A percentile compares a stretch with the other conserved stretches of the same genome.
Evolutionary conservation across 2,797 vertebrate genomes (phyloP).

Genomic region (Rallus crepitans): DNA sequence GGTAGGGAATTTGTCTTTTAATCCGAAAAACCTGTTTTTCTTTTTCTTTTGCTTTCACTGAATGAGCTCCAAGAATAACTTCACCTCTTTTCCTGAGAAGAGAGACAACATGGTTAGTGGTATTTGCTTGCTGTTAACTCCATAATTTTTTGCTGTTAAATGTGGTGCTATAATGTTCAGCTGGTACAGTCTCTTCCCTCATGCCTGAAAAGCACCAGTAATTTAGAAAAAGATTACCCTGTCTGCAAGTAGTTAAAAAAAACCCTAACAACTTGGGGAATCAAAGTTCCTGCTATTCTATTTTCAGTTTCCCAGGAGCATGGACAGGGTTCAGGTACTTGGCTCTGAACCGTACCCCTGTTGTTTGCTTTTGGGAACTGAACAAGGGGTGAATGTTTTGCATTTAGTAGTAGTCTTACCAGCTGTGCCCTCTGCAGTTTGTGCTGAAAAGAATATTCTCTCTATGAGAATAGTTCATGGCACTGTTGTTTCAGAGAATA

Average conservation of each 20-base stretch:
- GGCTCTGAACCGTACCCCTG: rapidly evolving
- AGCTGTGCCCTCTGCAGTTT: background rate
- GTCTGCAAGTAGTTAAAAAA: background rate
- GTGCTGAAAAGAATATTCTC: background rate
- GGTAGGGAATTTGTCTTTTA: background rate
- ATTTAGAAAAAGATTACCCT: background rate
- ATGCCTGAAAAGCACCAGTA: background rate
- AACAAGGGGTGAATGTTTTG: background rate
- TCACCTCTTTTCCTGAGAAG: background rate
- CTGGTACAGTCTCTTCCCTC: background rate
- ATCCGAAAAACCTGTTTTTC: background rate
- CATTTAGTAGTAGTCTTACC: background rate
- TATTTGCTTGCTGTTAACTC: background rate
- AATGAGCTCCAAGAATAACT: constrained; percentile 61
- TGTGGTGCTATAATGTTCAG: background rate
- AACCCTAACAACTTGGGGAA: background rate
- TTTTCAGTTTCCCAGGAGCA: background rate
- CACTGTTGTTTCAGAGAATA: background rate
- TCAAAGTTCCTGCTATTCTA: background rate
- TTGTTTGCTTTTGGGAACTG: background rate
- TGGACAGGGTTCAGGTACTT: background rate
- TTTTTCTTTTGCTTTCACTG: rapidly evolving
- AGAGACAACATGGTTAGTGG: background rate
- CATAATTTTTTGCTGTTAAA: background rate
- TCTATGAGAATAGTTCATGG: background rate